phyloP scores from a whole-genome alignment of 2,113 vertebrate genomes.

The Thalassarche chlororhynchos region DNA sequence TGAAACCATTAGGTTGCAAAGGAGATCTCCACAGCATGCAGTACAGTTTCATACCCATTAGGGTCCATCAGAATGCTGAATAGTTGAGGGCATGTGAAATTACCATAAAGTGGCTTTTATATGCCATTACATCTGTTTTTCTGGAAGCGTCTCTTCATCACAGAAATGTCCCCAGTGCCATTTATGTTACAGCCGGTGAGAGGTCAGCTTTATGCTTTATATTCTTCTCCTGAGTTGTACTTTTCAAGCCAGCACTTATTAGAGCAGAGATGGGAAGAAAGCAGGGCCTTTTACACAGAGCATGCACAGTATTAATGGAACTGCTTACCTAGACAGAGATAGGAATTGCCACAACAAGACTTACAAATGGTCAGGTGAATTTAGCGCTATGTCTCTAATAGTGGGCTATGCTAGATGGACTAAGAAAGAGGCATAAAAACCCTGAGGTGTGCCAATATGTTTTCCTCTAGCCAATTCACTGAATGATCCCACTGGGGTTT shows the following conservation, averaged over 20 bases:
- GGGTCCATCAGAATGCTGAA: not conserved
- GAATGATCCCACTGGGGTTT: not conserved
- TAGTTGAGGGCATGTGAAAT: not conserved
- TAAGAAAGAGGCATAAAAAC: not conserved
- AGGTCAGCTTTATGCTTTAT: not conserved
- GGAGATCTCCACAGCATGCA: not conserved
- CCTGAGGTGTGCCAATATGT: not conserved
- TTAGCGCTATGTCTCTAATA: not conserved
- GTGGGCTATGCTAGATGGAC: not conserved
- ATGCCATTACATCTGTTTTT: not conserved
- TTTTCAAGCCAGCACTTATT: not conserved
- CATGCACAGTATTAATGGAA: not conserved
- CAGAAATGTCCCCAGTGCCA: not conserved
- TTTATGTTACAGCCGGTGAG: not conserved
- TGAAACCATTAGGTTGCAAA: not conserved
- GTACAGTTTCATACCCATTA: not conserved
- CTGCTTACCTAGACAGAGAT: not conserved
- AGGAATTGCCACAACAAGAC: not conserved
- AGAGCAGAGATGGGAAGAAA: not conserved
- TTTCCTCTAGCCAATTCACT: not conserved
- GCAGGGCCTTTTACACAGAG: not conserved
- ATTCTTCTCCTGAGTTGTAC: not conserved
- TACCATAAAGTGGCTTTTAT: slow-evolving; percentile 8
- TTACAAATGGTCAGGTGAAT: not conserved
- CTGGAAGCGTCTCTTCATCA: not conserved